These are phyloP conservation scores for Anas bahamensis DNA, from an alignment of 2,797 vertebrate genomes.

Conservation along the genomic window DNA sequence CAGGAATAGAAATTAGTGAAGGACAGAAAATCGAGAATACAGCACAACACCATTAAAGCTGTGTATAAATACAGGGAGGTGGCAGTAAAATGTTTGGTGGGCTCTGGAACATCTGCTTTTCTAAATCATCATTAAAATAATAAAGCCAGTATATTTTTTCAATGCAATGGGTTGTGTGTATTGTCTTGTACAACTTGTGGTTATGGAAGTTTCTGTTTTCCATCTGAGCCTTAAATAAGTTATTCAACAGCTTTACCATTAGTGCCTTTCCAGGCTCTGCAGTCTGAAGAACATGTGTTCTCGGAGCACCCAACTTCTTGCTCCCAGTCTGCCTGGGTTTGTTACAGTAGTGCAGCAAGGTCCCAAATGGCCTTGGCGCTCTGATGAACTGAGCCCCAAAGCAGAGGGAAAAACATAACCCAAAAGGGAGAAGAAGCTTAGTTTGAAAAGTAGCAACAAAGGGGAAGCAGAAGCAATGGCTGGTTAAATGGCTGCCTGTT, in stretches of 20 bases:
- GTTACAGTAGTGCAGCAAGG: neutral
- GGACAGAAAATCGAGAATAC: neutral
- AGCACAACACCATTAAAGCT: neutral
- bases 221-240: constrained; percentile 5
- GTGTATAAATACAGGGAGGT: neutral
- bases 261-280: neutral
- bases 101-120: constrained; percentile 31
- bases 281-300: constrained; percentile 43
- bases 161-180: neutral
- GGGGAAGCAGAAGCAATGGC: neutral
- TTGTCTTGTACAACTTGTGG: constrained; percentile 37
- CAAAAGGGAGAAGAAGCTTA: neutral
- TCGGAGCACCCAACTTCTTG: neutral
- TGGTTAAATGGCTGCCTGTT: neutral
- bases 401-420: neutral
- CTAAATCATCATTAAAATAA: neutral
- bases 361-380: neutral
- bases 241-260: constrained; percentile 26
- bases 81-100: neutral
- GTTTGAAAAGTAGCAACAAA: neutral
- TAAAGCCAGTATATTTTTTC: constrained; percentile 43
- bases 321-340: constrained; percentile 1
- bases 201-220: constrained; percentile 44
- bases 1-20: neutral
- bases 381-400: neutral